Conservation (phyloP, 2,113 vertebrate species). For the Anthoscopus minutus region DNA sequence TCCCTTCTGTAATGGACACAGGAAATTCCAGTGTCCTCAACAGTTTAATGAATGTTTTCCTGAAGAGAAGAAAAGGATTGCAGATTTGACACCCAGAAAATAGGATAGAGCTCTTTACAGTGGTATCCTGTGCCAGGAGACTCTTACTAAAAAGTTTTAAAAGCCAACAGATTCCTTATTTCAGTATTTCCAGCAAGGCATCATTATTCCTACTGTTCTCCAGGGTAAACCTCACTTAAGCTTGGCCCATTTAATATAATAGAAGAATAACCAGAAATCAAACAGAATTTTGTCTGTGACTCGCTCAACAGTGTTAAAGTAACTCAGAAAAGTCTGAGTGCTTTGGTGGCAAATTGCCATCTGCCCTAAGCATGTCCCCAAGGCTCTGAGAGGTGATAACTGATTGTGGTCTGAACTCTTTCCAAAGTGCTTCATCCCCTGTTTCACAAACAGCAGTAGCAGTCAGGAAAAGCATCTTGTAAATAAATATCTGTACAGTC, state of each 20-base stretch:
- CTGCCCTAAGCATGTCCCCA: background rate
- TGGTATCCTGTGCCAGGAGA: background rate
- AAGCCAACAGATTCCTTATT: background rate
- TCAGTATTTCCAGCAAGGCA: background rate
- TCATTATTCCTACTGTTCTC: background rate
- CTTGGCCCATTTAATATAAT: background rate
- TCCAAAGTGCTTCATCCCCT: background rate
- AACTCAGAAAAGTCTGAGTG: slow-evolving; percentile 28
- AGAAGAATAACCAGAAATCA: slow-evolving; percentile 33
- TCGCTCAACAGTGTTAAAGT: background rate
- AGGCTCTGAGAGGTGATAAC: background rate
- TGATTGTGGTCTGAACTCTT: slow-evolving; percentile 17
- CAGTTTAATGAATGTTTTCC: background rate
- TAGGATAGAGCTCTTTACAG: background rate
- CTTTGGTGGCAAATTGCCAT: slow-evolving; percentile 52
- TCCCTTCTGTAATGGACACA: background rate
- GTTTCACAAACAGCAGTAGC: background rate
- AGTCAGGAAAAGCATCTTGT: background rate
- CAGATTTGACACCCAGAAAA: background rate
- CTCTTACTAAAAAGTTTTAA: background rate
- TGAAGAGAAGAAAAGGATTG: background rate
- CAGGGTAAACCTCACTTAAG: background rate
- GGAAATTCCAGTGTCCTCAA: background rate
- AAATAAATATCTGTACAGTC: background rate
- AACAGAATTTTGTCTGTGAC: slow-evolving; percentile 16